Base-by-base conservation (phyloP, 2,797 vertebrate species). In the Coilia nasus region DNA sequence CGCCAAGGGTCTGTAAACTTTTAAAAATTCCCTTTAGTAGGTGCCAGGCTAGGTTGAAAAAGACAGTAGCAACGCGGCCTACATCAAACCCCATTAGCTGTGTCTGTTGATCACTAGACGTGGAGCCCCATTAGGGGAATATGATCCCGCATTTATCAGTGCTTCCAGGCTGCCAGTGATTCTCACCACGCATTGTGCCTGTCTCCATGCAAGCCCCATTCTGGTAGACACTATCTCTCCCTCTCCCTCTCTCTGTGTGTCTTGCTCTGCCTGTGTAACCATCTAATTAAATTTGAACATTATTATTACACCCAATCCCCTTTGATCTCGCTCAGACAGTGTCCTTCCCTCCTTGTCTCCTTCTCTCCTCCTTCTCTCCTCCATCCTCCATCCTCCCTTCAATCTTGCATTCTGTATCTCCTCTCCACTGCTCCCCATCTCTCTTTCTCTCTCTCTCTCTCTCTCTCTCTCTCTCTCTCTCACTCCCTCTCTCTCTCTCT, bases 261-360 rank as follows among this genome's bases (percentile, higher is more conserved):
- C 89, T 89, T 50, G 87, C 85, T 90, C 71, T 41, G 31, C 28
- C 87, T 84, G 71, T 87, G 62, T 83, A 81, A 86, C 81, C 75
- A 81, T 80, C 56, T 59, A 81, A 87, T 87, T 21, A 84, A 89
- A 86, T 59, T 87, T 87, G 85, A 47, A 87, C 83, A 64, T 84
- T 54, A 57, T 87, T 87, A 88, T 87, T 87, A 60, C 71, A 86
- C 71, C 87, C 84, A 56, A 86, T 41, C 81, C 64, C 23, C 75
- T 6, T 92, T 88, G 84, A 89, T 87, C 64, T 89, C 84, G 80
- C 56, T 88, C 82, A 83, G 57, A 90, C 87, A 87, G 54, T 60
- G 80, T 85, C 82, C 60, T 86, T 84, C 83, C 80, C 83, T 81
- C 75, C 60, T 90, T 88, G 84, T 47, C 86, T 81, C 87, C 87